These are phyloP conservation scores for Grus americana DNA, from an alignment of 2,113 vertebrate species.

Conservation along the genomic window DNA sequence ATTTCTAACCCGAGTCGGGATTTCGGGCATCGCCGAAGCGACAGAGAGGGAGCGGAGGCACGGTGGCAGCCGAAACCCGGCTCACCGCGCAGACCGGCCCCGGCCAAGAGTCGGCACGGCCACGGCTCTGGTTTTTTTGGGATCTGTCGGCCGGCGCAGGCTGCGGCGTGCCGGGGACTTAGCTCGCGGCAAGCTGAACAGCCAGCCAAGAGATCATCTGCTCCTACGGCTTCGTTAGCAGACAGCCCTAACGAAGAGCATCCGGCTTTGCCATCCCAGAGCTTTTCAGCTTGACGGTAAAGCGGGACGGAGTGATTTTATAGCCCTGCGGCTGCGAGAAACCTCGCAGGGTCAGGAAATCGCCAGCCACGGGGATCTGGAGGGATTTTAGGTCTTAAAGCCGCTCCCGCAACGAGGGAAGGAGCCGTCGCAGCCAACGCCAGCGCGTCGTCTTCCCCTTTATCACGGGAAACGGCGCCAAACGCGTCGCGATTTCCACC, in stretches of 20 bases:
- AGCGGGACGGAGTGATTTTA: not conserved
- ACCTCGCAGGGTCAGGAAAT: not conserved
- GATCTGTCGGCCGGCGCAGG: not conserved
- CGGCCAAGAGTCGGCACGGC: conserved; percentile 2
- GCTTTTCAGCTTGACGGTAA: not conserved
- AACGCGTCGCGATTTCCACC: not conserved
- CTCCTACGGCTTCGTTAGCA: not conserved
- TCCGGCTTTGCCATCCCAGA: not conserved
- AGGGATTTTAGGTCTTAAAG: not conserved
- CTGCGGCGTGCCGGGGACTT: not conserved
- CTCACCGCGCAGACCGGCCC: conserved; percentile 55
- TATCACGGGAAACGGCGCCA: not conserved
- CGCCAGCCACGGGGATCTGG: not conserved
- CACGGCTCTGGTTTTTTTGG: conserved; percentile 74
- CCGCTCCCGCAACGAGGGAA: not conserved
- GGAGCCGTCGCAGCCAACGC: not conserved
- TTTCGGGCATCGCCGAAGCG: not conserved
- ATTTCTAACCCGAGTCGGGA: not conserved
- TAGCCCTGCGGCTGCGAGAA: not conserved
- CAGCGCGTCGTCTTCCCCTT: accelerated
- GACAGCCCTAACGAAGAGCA: not conserved
- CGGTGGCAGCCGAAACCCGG: conserved; percentile 68
- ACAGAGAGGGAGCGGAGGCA: conserved; percentile 70
- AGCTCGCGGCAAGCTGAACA: not conserved
- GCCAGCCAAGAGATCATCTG: not conserved